Conservation (phyloP, 2,113 vertebrate genomes). For the Nanorana parkeri region DNA sequence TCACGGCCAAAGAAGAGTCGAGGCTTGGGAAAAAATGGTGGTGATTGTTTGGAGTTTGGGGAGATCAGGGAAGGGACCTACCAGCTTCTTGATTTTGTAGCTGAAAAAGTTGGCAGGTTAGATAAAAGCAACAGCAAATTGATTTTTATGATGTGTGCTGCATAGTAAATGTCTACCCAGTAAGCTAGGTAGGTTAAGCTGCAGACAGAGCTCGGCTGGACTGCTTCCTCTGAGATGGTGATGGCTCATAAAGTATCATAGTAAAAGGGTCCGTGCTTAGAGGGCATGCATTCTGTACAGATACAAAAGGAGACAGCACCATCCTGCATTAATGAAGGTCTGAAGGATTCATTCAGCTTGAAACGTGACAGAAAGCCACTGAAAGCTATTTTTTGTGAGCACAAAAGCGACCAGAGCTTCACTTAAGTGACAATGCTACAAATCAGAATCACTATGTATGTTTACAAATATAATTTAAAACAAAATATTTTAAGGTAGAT, state of each 20-base stretch:
- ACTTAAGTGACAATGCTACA: not conserved
- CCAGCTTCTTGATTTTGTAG: too few relatives aligned
- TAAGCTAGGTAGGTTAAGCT: not conserved
- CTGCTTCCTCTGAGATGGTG: not conserved
- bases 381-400: not conserved
- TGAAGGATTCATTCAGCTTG: not conserved
- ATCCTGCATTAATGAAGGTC: not conserved
- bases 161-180: not conserved
- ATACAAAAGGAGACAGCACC: not conserved
- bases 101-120: too few relatives aligned
- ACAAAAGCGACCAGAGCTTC: not conserved
- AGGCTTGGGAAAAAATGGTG: too few relatives aligned
- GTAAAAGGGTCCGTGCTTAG: not conserved
- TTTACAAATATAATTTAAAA: constrained; percentile 16
- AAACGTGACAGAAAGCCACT: not conserved
- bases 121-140: too few relatives aligned
- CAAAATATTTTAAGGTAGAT: constrained; percentile 1
- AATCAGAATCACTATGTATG: constrained; percentile 6
- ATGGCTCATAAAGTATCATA: not conserved
- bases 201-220: not conserved
- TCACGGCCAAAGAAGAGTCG: too few relatives aligned
- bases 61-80: too few relatives aligned
- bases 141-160: not conserved
- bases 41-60: too few relatives aligned
- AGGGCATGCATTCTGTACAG: not conserved